These are phyloP conservation scores for Streptopelia turtur DNA, from an alignment of 2,797 vertebrate species.

Conservation along the genomic window DNA sequence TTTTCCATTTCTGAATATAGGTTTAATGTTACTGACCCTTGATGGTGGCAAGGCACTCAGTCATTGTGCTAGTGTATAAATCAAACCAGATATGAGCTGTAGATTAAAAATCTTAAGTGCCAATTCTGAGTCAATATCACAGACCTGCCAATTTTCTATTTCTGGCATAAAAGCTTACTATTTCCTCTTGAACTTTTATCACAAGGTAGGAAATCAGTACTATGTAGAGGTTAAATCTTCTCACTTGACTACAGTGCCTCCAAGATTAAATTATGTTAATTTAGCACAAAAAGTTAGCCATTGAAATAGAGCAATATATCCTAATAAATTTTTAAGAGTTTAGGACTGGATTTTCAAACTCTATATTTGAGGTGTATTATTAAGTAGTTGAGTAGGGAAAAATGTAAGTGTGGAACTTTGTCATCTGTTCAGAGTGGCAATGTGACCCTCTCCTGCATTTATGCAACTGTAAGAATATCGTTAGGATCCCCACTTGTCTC, in stretches of 20 bases:
- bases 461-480: background rate
- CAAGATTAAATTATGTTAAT: conserved; percentile 45
- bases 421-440: background rate
- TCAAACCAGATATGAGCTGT: conserved; percentile 54
- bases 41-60: conserved; percentile 40
- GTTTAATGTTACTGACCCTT: conserved; percentile 56
- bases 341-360: background rate
- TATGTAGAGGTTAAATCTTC: conserved; percentile 41
- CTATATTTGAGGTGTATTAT: background rate
- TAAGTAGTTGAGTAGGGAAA: background rate
- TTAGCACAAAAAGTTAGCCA: conserved; percentile 20
- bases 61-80: conserved; percentile 57
- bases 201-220: conserved; percentile 24
- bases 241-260: conserved; percentile 9
- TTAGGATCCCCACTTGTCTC: background rate
- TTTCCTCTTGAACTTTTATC: conserved; percentile 53
- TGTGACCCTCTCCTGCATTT: background rate
- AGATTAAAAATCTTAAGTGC: conserved; percentile 53
- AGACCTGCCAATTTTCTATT: conserved; percentile 14
- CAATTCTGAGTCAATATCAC: conserved; percentile 23
- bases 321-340: background rate
- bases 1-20: conserved; percentile 65
- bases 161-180: conserved; percentile 30
- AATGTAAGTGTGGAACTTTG: background rate
- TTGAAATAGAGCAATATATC: background rate